These are phyloP conservation scores for Neogobius melanostomus DNA, from an alignment of 2,113 vertebrate species.

Conservation along the genomic window DNA sequence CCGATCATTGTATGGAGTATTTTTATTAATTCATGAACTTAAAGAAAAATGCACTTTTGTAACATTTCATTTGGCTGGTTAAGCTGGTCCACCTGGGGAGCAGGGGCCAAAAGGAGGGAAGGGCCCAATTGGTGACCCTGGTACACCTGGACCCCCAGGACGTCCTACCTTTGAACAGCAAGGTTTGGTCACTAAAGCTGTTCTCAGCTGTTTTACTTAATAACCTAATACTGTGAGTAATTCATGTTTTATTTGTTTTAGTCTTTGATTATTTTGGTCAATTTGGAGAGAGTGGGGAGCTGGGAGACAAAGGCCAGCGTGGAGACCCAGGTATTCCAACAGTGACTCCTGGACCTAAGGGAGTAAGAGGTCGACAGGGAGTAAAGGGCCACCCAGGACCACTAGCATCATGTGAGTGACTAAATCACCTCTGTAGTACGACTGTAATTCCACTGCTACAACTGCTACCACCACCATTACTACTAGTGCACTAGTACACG, in stretches of 20 bases:
- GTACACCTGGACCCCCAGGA: slow-evolving; percentile 63
- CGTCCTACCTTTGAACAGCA: slow-evolving; percentile 34
- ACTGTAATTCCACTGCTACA: neutral
- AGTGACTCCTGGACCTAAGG: slow-evolving; percentile 50
- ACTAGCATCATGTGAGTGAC: slow-evolving; percentile 70
- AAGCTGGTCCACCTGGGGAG: slow-evolving; percentile 63
- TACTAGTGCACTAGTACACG: too few relatives aligned
- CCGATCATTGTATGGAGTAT: too few relatives aligned
- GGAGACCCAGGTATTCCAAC: slow-evolving; percentile 70
- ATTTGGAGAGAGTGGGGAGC: slow-evolving; percentile 62
- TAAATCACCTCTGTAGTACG: neutral
- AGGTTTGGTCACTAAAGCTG: slow-evolving; percentile 45
- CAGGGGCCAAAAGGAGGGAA: slow-evolving; percentile 60
- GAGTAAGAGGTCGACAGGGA: slow-evolving; percentile 57
- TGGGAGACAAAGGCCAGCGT: slow-evolving; percentile 63
- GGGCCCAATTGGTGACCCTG: slow-evolving; percentile 67
- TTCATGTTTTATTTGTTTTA: slow-evolving; percentile 15
- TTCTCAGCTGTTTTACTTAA: neutral
- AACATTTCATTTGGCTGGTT: slow-evolving; percentile 12
- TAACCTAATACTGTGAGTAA: neutral
- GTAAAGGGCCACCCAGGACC: slow-evolving; percentile 58
- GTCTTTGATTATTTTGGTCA: slow-evolving; percentile 45
- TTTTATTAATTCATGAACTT: too few relatives aligned
- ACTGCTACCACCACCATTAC: too few relatives aligned
- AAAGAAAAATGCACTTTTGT: slow-evolving; percentile 1